Base-by-base conservation (phyloP, 2,113 vertebrate genomes). In the Spermophilus dauricus region DNA sequence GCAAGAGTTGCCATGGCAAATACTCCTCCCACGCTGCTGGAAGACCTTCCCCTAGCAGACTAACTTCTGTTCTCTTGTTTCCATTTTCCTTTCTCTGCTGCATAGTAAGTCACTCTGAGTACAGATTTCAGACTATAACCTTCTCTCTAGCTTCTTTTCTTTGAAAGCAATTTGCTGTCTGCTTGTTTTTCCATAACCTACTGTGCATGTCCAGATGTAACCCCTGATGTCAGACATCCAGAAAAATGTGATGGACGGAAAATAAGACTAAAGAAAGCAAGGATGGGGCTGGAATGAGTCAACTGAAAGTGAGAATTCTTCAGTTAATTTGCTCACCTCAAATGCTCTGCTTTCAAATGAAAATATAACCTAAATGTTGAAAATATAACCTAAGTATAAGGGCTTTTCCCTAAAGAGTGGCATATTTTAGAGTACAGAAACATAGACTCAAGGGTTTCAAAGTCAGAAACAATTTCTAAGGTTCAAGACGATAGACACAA, bases 1-100 rank as follows among this genome's bases (percentile, higher is more conserved):
- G 89, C 61, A 89, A 96, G 97, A 98, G 97, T 98, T 98, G 97
- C 97, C 97, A 98, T 96, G 95, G 98, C 95, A 98, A 98, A 98
- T 96, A 91, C 95, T 95, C 91, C 96, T 97, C 91, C 94, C 94
- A 83, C 94, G 37, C 98, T 98, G 91, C 80, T 97, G 92, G 65
- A 97, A 98, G 97, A 97, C 93, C 83, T 98, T 98, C 97, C 92
- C 85, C 45, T 26, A 42, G 94, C 96, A 97, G 87, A 51, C 88
- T 97, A 98, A 98, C 77, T 97, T 97, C 97, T 98, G 67, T 32
- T 72, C 56, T 14, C 8, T 91, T 14, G 9, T 91, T 92, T 77
- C 96, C 95, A 87, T 69, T 17, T 94, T 91, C 94, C 82, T 58
- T 77, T 70, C 11, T 61, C 89, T 89, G 30, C 9, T 84, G 63